Conservation (phyloP, 2,888 invertebrate genomes). For the Drosophila testacea region DNA sequence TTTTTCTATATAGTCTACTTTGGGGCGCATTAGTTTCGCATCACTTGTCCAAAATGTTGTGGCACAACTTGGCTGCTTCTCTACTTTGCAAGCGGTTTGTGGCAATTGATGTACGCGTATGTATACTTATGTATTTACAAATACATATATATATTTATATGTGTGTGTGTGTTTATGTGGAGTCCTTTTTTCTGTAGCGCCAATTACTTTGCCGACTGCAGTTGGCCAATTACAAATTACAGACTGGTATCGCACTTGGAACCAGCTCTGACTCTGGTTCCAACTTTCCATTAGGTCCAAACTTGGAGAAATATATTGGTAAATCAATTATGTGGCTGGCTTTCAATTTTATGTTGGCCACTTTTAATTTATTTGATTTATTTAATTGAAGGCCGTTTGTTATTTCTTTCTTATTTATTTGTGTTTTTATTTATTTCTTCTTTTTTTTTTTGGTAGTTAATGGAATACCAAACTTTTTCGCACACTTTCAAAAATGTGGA, state of each 20-base stretch:
- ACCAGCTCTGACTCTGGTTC: neutral
- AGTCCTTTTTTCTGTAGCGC: constrained; percentile 36
- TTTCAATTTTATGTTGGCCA: constrained; percentile 45
- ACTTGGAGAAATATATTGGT: constrained; percentile 58
- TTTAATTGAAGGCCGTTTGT: constrained; percentile 40
- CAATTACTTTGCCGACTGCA: constrained; percentile 72
- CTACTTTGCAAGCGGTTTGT: constrained; percentile 50
- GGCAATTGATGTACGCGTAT: constrained; percentile 67
- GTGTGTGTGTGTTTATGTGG: constrained; percentile 13
- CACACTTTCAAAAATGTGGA: constrained; percentile 20
- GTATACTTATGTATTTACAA: constrained; percentile 21
- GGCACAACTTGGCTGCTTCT: constrained; percentile 51
- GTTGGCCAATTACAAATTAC: constrained; percentile 71
- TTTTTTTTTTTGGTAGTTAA: constrained; percentile 8
- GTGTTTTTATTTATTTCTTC: constrained; percentile 8
- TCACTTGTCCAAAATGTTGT: constrained; percentile 67
- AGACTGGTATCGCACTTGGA: constrained; percentile 48
- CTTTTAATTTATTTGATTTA: constrained; percentile 55
- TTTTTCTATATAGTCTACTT: constrained; percentile 61
- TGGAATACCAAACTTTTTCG: constrained; percentile 34
- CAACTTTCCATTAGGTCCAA: constrained; percentile 42
- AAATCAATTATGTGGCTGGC: constrained; percentile 70
- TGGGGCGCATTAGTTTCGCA: constrained; percentile 73
- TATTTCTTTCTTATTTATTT: constrained; percentile 24
- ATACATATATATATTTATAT: neutral